phyloP scores from a whole-genome alignment of 2,888 invertebrate genomes.

The Agrochola lychnidis region DNA sequence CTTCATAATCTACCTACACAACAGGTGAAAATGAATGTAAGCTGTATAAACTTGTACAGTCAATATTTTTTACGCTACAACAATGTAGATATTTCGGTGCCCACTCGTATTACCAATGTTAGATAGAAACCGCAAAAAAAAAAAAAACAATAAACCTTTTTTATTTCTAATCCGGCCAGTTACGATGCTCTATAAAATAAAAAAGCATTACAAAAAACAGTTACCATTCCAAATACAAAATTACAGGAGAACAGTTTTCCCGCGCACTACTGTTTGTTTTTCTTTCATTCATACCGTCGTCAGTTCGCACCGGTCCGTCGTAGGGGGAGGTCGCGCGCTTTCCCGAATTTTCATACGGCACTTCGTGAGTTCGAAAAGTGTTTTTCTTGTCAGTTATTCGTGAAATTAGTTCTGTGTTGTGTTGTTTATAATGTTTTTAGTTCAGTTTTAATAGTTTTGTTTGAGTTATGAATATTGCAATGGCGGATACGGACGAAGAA shows the following conservation, averaged over 20 bases:
- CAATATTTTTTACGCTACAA: constrained; percentile 12
- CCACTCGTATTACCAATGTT: not conserved
- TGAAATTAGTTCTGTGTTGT: constrained; percentile 61
- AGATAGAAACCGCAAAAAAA: not conserved
- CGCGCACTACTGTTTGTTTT: constrained; percentile 62
- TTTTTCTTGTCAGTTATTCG: constrained; percentile 42
- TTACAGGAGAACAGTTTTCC: constrained; percentile 58
- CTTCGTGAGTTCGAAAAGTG: constrained; percentile 66
- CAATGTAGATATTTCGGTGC: constrained; percentile 3
- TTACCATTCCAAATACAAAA: constrained; percentile 55
- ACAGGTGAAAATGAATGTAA: constrained; percentile 14
- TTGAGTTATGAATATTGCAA: constrained; percentile 68
- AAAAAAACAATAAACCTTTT: constrained; percentile 8
- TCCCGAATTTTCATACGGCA: constrained; percentile 65
- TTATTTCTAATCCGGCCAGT: constrained; percentile 10
- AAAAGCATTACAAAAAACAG: constrained; percentile 25
- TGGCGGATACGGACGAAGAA: constrained; percentile 80
- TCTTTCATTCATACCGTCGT: constrained; percentile 60
- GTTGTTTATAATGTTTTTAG: constrained; percentile 65
- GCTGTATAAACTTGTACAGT: constrained; percentile 2
- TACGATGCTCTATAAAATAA: constrained; percentile 19
- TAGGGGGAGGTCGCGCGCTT: constrained; percentile 68
- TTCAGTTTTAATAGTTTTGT: constrained; percentile 67
- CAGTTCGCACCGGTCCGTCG: constrained; percentile 67
- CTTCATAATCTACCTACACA: not conserved